Evolutionary conservation across 2,797 vertebrate genomes (phyloP), one percentile per base, ranked within the genome.

Genomic region (Anableps anableps): DNA sequence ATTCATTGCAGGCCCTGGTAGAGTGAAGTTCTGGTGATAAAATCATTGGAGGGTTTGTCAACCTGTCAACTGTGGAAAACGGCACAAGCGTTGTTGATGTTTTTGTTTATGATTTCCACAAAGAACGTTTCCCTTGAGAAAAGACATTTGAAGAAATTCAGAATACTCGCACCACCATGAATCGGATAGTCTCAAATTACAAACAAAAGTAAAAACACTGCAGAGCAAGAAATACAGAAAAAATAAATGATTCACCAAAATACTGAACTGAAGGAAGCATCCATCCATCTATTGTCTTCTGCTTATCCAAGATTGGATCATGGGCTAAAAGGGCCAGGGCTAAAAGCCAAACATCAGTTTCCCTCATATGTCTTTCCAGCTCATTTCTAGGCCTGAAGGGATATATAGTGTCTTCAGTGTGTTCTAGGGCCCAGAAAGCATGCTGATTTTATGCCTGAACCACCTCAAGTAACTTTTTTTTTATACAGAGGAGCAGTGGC

Each of bases 401-500:
- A 58, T 58, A 58, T n/a, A 58, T n/a, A 29, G n/a, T 58, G 55
- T 58, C 29, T 62, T 47, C 45, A 47, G 8, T 62, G 16, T 62
- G 14, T 62, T 16, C 14, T 62, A 14, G 58, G 58, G 31, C 58
- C 14, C 14, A 62, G 13, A 5, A 62, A 62, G 6, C 16, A 62
- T 62, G 4, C 29, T 31, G 29, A 62, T 62, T 11, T 4, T 1
- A 47, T 47, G 4, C 13, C 45, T 10, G 10, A 47, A 47, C 9
- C 51, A 23, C 51, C 51, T 55, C 51, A 55, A 26, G 8, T 55
- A 8, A 55, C 51, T n/a, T n/a, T n/a, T n/a, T 51, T 75, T 38
- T 76, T 50, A 45, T 74, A 75, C 75, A 68, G 75, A 71, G 17
- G 41, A 78, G 31, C 45, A 68, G 4, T 9, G 17, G 17, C 19